Evolutionary conservation across 2,797 vertebrate species (phyloP).

Genomic region (Ataeniobius toweri): DNA sequence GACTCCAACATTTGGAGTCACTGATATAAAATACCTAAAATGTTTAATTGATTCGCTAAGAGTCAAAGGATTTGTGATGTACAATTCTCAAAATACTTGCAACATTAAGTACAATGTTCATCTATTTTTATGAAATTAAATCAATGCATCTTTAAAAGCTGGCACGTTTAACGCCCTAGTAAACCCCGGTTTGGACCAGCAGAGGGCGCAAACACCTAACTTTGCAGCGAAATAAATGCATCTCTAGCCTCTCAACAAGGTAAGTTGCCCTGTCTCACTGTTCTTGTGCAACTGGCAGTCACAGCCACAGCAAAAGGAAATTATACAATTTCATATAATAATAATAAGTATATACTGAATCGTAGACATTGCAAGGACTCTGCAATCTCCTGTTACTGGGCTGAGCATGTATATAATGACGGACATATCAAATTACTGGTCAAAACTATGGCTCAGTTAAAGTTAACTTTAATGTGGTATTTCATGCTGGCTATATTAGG

Average conservation of each 20-base stretch:
- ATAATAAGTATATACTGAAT: not conserved
- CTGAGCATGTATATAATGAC: not conserved
- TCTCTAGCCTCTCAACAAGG: not conserved
- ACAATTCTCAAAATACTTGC: no score
- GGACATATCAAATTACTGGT: not conserved
- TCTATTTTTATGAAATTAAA: not conserved
- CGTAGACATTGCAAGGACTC: not conserved
- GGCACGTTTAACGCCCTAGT: not conserved
- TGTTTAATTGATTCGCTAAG: no score
- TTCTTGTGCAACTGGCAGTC: not conserved
- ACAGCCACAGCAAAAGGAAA: not conserved
- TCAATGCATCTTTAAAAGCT: not conserved
- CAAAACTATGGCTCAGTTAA: not conserved
- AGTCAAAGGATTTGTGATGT: no score
- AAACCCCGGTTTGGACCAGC: slow-evolving; percentile 4
- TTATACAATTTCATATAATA: not conserved
- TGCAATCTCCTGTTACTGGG: not conserved
- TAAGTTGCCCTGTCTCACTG: not conserved
- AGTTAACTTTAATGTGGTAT: not conserved
- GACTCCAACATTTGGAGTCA: no score
- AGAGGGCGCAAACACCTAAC: slow-evolving; percentile 46
- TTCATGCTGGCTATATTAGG: not conserved
- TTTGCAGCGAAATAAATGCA: not conserved
- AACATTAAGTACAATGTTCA: no score
- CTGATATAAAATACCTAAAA: no score